A percentile compares a stretch with the other conserved stretches of the same genome.
Conservation (phyloP, 2,113 vertebrate genomes). For the Callospermophilus lateralis region DNA sequence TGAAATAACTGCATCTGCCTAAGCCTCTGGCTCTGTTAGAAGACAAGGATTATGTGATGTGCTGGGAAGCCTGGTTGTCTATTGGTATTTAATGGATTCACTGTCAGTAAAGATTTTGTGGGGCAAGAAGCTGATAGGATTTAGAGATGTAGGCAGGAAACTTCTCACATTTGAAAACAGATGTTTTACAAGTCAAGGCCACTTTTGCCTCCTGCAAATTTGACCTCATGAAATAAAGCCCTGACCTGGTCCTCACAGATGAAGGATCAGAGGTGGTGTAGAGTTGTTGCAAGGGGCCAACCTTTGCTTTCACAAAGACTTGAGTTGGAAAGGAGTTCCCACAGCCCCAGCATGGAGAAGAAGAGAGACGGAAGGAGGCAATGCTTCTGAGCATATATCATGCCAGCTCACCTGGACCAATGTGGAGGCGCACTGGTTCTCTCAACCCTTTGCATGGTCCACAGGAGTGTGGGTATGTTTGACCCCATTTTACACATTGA, state of each 20-base stretch:
- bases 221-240: neutral
- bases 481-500: neutral
- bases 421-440: neutral
- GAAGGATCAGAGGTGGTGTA: neutral
- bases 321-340: neutral
- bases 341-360: neutral
- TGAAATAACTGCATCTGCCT: slow-evolving; percentile 76
- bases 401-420: neutral
- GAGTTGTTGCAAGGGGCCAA: neutral
- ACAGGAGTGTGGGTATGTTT: neutral
- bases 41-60: slow-evolving; percentile 75
- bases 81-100: slow-evolving; percentile 81
- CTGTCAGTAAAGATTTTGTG: slow-evolving; percentile 54
- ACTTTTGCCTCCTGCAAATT: neutral
- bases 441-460: neutral
- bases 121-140: slow-evolving; percentile 65
- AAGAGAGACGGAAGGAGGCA: neutral
- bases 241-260: neutral
- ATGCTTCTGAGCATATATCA: neutral
- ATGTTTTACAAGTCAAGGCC: neutral
- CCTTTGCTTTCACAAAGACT: neutral
- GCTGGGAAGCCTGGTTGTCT: slow-evolving; percentile 76
- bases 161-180: neutral
- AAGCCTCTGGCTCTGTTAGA: slow-evolving; percentile 74
- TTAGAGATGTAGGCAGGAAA: slow-evolving; percentile 53